Evolutionary conservation across 2,797 vertebrate genomes (phyloP), one percentile per base, ranked within the genome.

Genomic region (Poecile montanus): DNA sequence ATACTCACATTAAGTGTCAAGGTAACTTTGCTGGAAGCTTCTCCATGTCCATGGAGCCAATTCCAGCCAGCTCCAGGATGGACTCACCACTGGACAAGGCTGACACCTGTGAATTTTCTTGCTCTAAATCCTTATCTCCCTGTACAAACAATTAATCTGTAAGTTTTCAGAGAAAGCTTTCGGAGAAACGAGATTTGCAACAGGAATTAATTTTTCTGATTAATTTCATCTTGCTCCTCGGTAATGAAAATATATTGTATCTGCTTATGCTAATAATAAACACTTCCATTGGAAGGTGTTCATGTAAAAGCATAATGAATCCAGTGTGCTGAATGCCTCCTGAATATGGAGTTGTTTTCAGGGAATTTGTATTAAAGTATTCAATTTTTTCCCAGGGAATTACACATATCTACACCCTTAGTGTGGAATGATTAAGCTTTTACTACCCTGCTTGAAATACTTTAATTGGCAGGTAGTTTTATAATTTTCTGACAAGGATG

Each of bases 261-360:
- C 73, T 95, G 91, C 89, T 50, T 90, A 88, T 95, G 87, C 87
- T 96, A 87, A 91, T 89, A 82, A 76, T 44, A 78, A 93, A 30
- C 66, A 30, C 45, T 80, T 95, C 94, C 94, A 80, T 75, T 95
- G 89, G 81, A 78, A 91, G 36, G 71, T 91, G 75, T 93, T 97
- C 65, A 16, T 93, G 62, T 44, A 60, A 91, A 82, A 93, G 44
- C 53, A 62, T 89, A 91, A 96, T 91, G 78, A 94, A 48, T 83
- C 48, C 77, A 57, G 70, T 23, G 48, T 51, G 45, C 79, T 92
- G 79, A 96, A 54, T 76, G 21, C 57, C 75, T 95, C 11, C 76
- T 88, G 83, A 85, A 86, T 92, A 89, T 73, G 91, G 91, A 96
- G 47, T 62, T 96, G 80, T 97, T 97, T 97, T 79, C 73, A 95